These are phyloP conservation scores for Eilema griseolum DNA, from an alignment of 2,888 invertebrate genomes.

Conservation along the genomic window DNA sequence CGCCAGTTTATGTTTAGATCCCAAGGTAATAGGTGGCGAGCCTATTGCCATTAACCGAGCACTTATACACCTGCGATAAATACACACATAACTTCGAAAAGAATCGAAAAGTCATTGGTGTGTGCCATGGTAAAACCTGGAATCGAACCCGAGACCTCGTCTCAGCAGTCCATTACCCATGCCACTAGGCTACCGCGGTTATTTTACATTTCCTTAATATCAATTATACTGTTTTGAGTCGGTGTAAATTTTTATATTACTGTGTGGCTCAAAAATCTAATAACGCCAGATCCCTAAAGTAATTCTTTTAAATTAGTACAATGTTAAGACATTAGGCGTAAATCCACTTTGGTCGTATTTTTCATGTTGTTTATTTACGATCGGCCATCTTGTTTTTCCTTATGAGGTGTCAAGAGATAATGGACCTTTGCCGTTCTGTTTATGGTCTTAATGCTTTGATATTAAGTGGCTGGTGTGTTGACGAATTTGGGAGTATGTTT, in stretches of 20 bases:
- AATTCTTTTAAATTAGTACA: conserved; percentile 24
- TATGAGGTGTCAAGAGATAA: conserved; percentile 10
- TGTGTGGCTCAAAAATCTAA: conserved; percentile 13
- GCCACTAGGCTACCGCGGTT: too few relatives aligned
- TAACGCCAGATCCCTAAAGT: conserved; percentile 12
- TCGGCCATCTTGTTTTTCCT: conserved; percentile 17
- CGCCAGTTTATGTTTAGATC: too few relatives aligned
- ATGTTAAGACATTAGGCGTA: conserved; percentile 9
- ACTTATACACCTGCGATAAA: too few relatives aligned
- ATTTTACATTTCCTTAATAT: not conserved
- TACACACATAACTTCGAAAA: too few relatives aligned
- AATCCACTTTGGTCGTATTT: conserved; percentile 16
- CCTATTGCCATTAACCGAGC: too few relatives aligned
- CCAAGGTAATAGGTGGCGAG: too few relatives aligned
- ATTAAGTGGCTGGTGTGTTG: not conserved
- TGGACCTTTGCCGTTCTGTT: not conserved
- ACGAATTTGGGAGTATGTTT: not conserved
- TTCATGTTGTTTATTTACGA: conserved; percentile 17
- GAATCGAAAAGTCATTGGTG: too few relatives aligned
- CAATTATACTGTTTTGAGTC: not conserved
- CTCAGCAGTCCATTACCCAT: too few relatives aligned
- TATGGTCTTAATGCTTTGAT: not conserved
- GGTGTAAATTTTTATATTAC: conserved; percentile 9
- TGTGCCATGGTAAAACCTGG: too few relatives aligned
- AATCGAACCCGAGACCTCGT: too few relatives aligned